Evolutionary conservation across 2,888 invertebrate genomes (phyloP).

Genomic region (Adelognathus sp.): DNA sequence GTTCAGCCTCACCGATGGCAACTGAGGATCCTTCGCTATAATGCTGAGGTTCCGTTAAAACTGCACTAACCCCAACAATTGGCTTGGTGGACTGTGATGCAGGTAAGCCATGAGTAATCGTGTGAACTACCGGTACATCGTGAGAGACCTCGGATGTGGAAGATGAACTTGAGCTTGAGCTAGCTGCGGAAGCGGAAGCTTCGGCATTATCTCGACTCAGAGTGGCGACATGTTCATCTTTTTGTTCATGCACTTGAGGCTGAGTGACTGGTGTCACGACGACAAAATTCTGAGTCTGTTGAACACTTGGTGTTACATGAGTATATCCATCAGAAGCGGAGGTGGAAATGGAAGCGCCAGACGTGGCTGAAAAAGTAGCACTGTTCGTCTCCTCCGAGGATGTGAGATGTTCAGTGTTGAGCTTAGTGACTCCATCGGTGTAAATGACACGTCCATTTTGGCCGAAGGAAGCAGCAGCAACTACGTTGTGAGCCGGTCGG

Average conservation of each 20-base stretch:
- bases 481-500: too few species aligned
- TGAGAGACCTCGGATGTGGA: not conserved
- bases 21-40: not conserved
- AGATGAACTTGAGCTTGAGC: not conserved
- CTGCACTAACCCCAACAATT: not conserved
- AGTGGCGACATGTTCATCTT: not conserved
- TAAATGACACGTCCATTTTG: too few species aligned
- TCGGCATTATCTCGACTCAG: too few species aligned
- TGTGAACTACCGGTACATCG: not conserved
- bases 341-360: too few species aligned
- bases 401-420: conserved; percentile 73
- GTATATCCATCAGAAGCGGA: not conserved
- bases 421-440: too few species aligned
- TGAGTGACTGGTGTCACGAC: not conserved
- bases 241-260: not conserved
- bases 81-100: not conserved
- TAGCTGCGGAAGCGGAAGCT: not conserved
- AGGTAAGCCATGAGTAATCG: conserved; percentile 70
- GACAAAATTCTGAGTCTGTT: not conserved
- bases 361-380: too few species aligned
- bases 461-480: too few species aligned
- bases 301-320: not conserved
- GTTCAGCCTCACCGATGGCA: not conserved
- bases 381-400: too few species aligned
- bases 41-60: not conserved